Evolutionary conservation across 2,888 invertebrate genomes (phyloP), one percentile per base, ranked within the genome.

Genomic region (Leucania comma): DNA sequence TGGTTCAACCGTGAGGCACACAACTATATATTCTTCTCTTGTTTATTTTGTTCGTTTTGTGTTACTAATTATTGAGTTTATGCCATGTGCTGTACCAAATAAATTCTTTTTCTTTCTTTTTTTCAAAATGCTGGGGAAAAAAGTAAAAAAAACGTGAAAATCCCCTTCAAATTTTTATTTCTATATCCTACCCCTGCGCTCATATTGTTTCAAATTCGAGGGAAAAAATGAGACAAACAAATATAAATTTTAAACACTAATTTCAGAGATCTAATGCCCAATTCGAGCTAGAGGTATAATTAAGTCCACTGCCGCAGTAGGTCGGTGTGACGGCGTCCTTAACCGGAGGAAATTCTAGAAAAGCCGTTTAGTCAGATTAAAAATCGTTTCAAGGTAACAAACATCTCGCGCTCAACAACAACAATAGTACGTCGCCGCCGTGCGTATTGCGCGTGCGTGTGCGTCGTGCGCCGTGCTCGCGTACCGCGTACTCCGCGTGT

Each of bases 321-420:
- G 85, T 85, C 81, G 81, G 77, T 73, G 78, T 10, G 86, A 81
- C 82, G 80, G 79, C 72, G 80, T 80, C 80, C 74, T 75, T 69
- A 72, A 59, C 68, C 65, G 58, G 38, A 61, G 68, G 68, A 74
- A 80, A 65, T 80, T 80, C 77, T 80, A 83, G 78, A 83, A 79
- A 68, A 65, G 54, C 62, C 57, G 50, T 64, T 64, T 64, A 65
- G 38, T 26, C 22, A 68, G 63, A 65, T 66, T 42, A 59, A 62
- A 65, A 69, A 54, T 35, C 58, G 24, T 67, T 75, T 63, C 69
- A 84, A 86, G 82, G 82, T 73, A 71, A 84, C 53, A 32, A 72
- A 81, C 54, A 32, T 80, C 68, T 72, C 58, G 56, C 26, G 56
- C 60, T 35, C 60, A 61, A 75, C 46, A 74, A 80, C 83, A 81